These are phyloP conservation scores for Ranitomeya variabilis DNA, from an alignment of 2,113 vertebrate genomes.

Conservation along the genomic window DNA sequence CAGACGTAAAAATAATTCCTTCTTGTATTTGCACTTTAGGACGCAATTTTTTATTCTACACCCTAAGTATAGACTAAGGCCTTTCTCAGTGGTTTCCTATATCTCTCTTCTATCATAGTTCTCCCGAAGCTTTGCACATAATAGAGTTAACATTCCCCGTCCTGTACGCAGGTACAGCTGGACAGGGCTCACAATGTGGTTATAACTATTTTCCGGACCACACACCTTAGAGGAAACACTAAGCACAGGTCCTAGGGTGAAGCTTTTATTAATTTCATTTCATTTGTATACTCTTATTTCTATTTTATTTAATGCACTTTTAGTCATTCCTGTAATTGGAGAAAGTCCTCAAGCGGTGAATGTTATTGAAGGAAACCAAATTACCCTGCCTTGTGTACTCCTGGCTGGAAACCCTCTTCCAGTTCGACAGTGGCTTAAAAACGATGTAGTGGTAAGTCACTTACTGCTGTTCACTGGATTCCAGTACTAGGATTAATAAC, in stretches of 20 bases:
- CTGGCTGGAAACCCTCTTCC: conserved; percentile 93
- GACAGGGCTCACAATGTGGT: too few species aligned
- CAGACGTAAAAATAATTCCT: too few species aligned
- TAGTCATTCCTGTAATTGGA: conserved; percentile 87
- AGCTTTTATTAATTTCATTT: not conserved
- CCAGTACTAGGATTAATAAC: not conserved
- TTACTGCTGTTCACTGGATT: not conserved
- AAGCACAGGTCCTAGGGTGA: not conserved
- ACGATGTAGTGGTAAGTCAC: conserved; percentile 80
- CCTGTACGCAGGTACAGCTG: too few species aligned
- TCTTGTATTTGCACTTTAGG: too few species aligned
- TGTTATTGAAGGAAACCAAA: conserved; percentile 88
- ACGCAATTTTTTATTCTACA: too few species aligned
- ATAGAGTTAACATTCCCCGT: too few species aligned
- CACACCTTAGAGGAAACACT: not conserved
- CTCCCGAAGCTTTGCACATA: too few species aligned
- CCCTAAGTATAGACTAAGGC: too few species aligned
- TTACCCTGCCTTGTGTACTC: conserved; percentile 89
- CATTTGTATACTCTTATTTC: not conserved
- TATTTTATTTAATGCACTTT: not conserved
- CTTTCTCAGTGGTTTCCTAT: too few species aligned
- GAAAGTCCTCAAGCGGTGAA: conserved; percentile 81
- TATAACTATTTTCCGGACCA: not conserved
- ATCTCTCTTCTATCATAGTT: too few species aligned
- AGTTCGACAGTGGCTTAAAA: conserved; percentile 90